These are phyloP conservation scores for Formica aserva DNA, from an alignment of 2,888 invertebrate species.

Conservation along the genomic window DNA sequence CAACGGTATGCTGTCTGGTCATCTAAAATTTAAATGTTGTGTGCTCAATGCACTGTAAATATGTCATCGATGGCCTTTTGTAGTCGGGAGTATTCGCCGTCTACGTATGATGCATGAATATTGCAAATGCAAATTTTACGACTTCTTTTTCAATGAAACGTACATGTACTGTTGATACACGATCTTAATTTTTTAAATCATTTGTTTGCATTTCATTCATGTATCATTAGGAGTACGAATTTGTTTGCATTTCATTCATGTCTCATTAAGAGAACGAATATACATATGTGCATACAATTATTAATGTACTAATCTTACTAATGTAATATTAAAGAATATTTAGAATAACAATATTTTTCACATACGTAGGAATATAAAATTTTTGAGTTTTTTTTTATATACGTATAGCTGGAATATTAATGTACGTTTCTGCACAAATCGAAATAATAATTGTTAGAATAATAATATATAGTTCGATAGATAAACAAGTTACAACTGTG, in stretches of 20 bases:
- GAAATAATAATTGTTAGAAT: background rate
- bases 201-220: background rate
- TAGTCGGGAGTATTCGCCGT: constrained; percentile 31
- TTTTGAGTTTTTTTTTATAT: background rate
- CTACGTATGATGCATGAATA: constrained; percentile 45
- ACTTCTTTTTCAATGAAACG: constrained; percentile 27
- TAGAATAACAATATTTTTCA: background rate
- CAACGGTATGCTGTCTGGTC: constrained; percentile 77
- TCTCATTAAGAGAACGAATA: too few relatives aligned
- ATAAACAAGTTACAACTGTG: background rate
- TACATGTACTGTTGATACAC: background rate
- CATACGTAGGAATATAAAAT: background rate
- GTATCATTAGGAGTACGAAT: background rate
- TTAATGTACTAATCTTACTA: background rate
- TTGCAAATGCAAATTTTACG: constrained; percentile 19
- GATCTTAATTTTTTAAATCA: constrained; percentile 21
- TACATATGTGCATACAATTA: too few relatives aligned
- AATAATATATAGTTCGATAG: background rate
- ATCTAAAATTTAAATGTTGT: constrained; percentile 82
- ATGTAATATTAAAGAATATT: background rate
- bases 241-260: background rate
- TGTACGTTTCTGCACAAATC: background rate
- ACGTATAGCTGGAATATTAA: background rate
- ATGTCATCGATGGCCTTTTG: constrained; percentile 68
- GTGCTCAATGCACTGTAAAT: constrained; percentile 75